Conservation (phyloP, 2,113 vertebrate genomes). For the Petroica traversi region DNA sequence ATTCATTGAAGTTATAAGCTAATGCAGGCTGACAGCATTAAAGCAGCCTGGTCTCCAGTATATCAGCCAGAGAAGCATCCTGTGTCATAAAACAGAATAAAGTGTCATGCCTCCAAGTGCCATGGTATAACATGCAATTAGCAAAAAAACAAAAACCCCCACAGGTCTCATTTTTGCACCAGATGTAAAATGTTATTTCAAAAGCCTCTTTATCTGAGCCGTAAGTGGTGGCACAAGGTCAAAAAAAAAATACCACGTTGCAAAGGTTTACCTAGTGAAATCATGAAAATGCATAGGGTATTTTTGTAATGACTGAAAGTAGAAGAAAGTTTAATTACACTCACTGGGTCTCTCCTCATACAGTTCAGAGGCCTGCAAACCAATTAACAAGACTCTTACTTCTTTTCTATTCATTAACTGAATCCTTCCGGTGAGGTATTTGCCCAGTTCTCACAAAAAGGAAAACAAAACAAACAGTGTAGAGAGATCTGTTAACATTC, state of each 20-base stretch:
- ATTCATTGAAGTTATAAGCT: not conserved
- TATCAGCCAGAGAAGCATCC: not conserved
- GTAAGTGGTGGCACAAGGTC: not conserved
- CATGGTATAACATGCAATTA: not conserved
- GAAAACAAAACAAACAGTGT: not conserved
- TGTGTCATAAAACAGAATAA: not conserved
- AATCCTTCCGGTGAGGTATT: not conserved
- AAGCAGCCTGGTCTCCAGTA: not conserved
- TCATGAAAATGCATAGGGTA: not conserved
- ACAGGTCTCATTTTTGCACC: not conserved
- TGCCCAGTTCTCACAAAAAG: not conserved
- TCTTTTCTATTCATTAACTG: not conserved
- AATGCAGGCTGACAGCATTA: not conserved
- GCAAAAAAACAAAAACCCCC: not conserved
- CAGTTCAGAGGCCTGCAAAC: not conserved
- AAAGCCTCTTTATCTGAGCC: not conserved
- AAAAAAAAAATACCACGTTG: accelerated
- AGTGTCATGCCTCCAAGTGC: not conserved
- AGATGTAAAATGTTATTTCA: not conserved
- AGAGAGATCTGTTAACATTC: not conserved
- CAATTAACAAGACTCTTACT: not conserved
- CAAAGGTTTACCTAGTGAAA: not conserved
- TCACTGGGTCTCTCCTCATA: not conserved
- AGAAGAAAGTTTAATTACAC: not conserved
- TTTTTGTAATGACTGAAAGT: not conserved